phyloP scores from a whole-genome alignment of 2,113 vertebrate species.

The Oryzias curvinotus region DNA sequence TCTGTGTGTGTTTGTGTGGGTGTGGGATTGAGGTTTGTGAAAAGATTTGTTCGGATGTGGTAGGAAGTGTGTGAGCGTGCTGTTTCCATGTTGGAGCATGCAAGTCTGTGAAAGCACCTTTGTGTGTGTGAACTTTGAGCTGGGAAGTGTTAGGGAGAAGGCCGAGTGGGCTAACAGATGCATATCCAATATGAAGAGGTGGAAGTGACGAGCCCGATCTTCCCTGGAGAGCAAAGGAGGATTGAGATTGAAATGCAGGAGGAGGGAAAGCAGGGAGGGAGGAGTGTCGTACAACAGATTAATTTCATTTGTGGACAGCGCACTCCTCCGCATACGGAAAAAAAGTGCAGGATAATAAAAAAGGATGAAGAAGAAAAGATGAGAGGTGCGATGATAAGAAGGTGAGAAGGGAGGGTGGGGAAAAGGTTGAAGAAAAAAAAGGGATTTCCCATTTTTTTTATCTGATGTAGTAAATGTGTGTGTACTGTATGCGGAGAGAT shows the following conservation, averaged over 20 bases:
- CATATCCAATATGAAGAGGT: constrained; percentile 73
- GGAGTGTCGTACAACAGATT: constrained; percentile 71
- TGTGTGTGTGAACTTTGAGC: constrained; percentile 47
- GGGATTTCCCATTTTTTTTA: constrained; percentile 40
- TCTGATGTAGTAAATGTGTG: constrained; percentile 71
- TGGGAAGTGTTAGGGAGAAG: constrained; percentile 53
- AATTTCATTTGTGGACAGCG: constrained; percentile 72
- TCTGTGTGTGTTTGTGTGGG: constrained; percentile 21
- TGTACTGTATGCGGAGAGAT: constrained; percentile 57
- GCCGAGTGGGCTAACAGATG: constrained; percentile 66
- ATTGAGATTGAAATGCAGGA: constrained; percentile 60
- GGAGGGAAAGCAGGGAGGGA: constrained; percentile 18
- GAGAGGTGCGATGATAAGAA: constrained; percentile 54
- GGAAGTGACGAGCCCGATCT: constrained; percentile 67
- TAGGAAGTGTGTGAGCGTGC: constrained; percentile 39
- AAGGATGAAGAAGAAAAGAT: constrained; percentile 49
- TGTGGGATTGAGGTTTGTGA: constrained; percentile 44
- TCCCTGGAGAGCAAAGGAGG: constrained; percentile 60
- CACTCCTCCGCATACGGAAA: constrained; percentile 48
- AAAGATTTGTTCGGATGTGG: constrained; percentile 57
- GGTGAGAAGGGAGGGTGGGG: constrained; percentile 22
- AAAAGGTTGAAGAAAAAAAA: constrained; percentile 15
- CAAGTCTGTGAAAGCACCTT: constrained; percentile 38
- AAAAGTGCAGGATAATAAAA: constrained; percentile 62
- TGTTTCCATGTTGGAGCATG: constrained; percentile 14